Base-by-base conservation (phyloP, 2,888 invertebrate genomes). In the Carcina quercana region DNA sequence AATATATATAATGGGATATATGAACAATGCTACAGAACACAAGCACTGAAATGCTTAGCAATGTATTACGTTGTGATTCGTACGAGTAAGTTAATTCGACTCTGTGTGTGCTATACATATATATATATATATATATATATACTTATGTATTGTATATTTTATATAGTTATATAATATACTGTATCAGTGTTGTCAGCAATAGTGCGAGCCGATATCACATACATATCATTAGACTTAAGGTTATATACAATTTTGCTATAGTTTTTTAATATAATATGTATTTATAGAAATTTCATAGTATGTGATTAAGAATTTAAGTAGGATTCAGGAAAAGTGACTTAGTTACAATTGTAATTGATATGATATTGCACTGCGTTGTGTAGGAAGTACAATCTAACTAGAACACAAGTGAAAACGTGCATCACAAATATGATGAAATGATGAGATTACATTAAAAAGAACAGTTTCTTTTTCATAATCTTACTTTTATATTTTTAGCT, bases 201-300 rank as follows among this genome's bases (percentile, higher is more conserved):
- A 72, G 72, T 38, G 45, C 48, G 53, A 52, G 72, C 76, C 80
- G 61, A 65, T 75, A 78, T 78, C 78, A 47, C 66, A 78, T 45
- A 82, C 83, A 83, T 83, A 83, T 83, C 82, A 80, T 53, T 80
- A 80, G 70, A 12, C 15, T 22, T 75, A 75, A 69, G 70, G 21
- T 37, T 45, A 59, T 57, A 66, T 55, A 61, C 59, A 60, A 53
- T 55, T 60, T 55, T 45, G 43, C 40, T 50, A 47, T 67, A 60
- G 53, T 59, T 59, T 57, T 58, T 34, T 55, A 51, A 14, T 30
- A 15, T 7, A 47, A 29, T 47, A 43, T 35, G 35, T 37, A 31
- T 43, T 35, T 40, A 43, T 15, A 32, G 34, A 37, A 32, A 30
- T 38, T 30, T 25, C 30, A 34, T 20, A 8, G 20, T n/a, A 20